Percentiles rank a stretch among this genome's conserved stretches.
Evolutionary conservation across 2,797 vertebrate genomes (phyloP).

Genomic region (Acanthurus leucopareius): DNA sequence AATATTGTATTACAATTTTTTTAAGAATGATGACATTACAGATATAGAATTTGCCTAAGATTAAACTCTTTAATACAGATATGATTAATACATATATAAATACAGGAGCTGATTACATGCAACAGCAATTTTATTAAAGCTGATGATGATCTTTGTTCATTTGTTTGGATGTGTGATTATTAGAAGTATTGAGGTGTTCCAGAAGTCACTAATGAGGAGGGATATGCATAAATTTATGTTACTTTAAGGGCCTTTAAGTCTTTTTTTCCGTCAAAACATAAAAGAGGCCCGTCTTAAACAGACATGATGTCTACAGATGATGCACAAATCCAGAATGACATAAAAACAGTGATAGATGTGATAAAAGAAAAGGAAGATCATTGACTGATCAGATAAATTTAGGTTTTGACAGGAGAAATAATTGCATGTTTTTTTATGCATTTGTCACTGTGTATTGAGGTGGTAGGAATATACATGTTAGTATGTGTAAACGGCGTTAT

Average conservation of each 20-base stretch:
- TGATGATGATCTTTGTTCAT: neutral
- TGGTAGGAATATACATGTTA: neutral
- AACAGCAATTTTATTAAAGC: too few species aligned
- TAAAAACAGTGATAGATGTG: conserved; percentile 1
- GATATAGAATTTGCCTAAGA: conserved; percentile 1
- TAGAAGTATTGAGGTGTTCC: neutral
- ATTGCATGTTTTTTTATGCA: neutral
- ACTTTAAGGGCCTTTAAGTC: neutral
- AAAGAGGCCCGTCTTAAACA: neutral
- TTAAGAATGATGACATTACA: neutral
- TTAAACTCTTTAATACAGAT: neutral
- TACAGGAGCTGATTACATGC: too few species aligned
- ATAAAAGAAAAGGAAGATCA: neutral
- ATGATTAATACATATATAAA: neutral
- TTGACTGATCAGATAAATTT: neutral
- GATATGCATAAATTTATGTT: neutral
- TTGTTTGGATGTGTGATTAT: neutral
- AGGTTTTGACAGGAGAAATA: neutral
- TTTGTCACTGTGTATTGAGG: neutral
- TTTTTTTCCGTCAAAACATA: neutral
- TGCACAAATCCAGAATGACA: neutral
- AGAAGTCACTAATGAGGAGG: neutral
- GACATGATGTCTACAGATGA: neutral
- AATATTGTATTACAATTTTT: neutral
- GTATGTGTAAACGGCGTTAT: neutral